Evolutionary conservation across 2,113 vertebrate genomes (phyloP).

Genomic region (Alces alces): DNA sequence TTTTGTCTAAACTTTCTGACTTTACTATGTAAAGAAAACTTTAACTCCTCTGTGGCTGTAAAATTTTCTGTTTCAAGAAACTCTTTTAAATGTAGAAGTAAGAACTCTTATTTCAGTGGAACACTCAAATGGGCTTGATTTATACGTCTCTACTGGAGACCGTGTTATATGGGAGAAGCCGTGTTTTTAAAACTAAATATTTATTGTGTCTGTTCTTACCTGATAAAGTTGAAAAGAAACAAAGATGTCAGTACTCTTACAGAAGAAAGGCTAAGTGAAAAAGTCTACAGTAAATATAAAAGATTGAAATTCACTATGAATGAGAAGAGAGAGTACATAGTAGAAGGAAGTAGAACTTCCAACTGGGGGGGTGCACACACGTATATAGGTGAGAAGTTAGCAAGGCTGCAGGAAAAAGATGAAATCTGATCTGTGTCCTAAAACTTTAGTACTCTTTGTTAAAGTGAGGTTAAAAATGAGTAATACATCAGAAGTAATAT

Average conservation of each 20-base stretch:
- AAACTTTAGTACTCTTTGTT: neutral
- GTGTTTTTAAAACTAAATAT: neutral
- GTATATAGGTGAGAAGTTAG: neutral
- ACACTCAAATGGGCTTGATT: neutral
- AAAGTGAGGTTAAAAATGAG: neutral
- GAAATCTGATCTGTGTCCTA: neutral
- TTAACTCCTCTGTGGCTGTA: neutral
- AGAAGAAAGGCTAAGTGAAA: neutral
- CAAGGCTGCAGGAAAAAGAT: neutral
- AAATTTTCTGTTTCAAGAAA: conserved; percentile 37
- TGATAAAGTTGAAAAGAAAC: neutral
- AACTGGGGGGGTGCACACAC: accelerated
- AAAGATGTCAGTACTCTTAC: neutral
- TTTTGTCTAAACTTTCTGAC: conserved; percentile 16
- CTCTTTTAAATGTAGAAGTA: conserved; percentile 11
- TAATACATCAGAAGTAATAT: neutral
- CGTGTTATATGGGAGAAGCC: neutral
- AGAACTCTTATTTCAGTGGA: neutral
- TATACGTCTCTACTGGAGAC: neutral
- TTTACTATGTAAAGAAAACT: conserved; percentile 23
- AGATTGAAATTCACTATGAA: neutral
- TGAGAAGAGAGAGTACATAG: neutral
- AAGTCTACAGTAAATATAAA: neutral
- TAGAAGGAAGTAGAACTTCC: neutral
- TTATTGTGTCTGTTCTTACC: neutral